phyloP scores from a whole-genome alignment of 1,140 invertebrate species.

The Megalonaias nervosa region DNA sequence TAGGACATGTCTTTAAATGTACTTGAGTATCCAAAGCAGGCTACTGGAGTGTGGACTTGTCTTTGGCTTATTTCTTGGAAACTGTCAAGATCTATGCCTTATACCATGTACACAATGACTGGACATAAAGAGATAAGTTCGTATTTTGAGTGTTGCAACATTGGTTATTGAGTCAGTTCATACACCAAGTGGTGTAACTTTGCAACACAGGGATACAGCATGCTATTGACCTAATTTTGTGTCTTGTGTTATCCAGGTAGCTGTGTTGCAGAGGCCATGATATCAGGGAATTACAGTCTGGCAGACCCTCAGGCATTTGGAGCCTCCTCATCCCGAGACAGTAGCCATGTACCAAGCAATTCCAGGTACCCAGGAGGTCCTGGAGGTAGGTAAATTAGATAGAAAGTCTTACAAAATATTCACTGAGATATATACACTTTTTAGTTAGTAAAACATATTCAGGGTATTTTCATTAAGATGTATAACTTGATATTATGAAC shows the following conservation, averaged over 20 bases:
- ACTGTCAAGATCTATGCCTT: too few relatives aligned
- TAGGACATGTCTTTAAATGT: too few relatives aligned
- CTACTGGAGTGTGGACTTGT: too few relatives aligned
- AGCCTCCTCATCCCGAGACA: constrained; percentile 27
- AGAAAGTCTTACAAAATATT: neutral
- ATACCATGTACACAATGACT: too few relatives aligned
- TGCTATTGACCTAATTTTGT: neutral
- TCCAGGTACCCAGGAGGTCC: constrained; percentile 35
- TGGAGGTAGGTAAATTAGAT: neutral
- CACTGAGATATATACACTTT: neutral
- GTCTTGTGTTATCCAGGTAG: constrained; percentile 19
- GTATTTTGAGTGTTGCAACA: too few relatives aligned
- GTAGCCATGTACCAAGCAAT: constrained; percentile 27
- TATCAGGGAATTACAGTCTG: constrained; percentile 53
- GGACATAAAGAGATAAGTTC: too few relatives aligned
- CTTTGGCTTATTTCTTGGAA: too few relatives aligned
- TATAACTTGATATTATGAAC: too few relatives aligned
- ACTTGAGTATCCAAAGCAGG: too few relatives aligned
- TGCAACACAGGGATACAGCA: neutral
- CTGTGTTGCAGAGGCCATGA: constrained; percentile 44
- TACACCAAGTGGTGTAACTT: too few relatives aligned
- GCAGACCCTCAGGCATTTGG: constrained; percentile 26
- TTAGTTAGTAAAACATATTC: neutral
- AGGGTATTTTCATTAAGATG: neutral
- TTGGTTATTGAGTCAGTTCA: too few relatives aligned